Evolutionary conservation across 2,113 vertebrate species (phyloP).

Genomic region (Orcinus orca): DNA sequence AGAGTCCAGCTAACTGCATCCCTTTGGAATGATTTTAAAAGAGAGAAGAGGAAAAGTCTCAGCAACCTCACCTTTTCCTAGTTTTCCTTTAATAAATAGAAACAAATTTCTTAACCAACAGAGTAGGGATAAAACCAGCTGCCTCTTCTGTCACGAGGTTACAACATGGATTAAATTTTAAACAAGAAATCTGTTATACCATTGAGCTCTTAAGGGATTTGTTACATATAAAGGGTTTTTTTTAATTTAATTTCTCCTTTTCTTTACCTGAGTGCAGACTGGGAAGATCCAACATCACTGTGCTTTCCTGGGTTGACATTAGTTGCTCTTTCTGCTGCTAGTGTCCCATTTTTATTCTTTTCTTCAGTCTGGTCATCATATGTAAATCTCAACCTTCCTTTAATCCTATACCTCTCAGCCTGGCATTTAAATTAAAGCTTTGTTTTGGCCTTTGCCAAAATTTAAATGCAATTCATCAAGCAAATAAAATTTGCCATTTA

Average conservation of each 20-base stretch:
- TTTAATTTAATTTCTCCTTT: not conserved
- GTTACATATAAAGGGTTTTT: not conserved
- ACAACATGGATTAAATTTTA: conserved; percentile 20
- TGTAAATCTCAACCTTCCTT: conserved; percentile 25
- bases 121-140: not conserved
- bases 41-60: not conserved
- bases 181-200: conserved; percentile 21
- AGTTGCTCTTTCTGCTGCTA: not conserved
- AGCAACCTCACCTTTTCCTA: not conserved
- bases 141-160: not conserved
- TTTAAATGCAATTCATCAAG: conserved; percentile 29
- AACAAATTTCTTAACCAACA: conserved; percentile 4
- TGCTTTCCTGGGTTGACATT: not conserved
- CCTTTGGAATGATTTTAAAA: not conserved
- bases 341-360: not conserved
- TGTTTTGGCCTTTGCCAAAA: conserved; percentile 32
- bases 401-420: not conserved
- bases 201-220: not conserved
- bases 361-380: not conserved
- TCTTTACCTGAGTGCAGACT: not conserved
- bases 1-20: not conserved
- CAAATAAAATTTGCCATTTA: not conserved
- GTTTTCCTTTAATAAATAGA: conserved; percentile 29
- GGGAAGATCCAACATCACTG: not conserved
- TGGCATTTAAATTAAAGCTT: conserved; percentile 9